Evolutionary conservation across 2,113 vertebrate species (phyloP), one percentile per base, ranked within the genome.

Genomic region (Plestiodon gilberti): DNA sequence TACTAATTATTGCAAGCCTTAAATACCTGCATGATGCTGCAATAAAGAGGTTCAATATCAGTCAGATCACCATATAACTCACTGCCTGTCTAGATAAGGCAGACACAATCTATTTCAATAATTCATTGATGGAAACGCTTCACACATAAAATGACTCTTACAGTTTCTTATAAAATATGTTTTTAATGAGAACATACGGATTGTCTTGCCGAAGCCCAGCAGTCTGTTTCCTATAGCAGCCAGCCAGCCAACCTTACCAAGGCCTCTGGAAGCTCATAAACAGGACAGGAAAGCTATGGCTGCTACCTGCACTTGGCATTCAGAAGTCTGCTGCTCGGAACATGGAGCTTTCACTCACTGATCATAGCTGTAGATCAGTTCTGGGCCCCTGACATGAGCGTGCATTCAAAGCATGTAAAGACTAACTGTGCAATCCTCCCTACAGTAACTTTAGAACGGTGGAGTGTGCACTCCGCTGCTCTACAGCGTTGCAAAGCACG

Each of bases 51-150:
- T 55, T 4, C 80, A 79, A 78, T 84, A 15, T 52, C 78, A 78
- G 55, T 64, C 1, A 70, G 23, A 89, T 59, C 78, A 81, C 59
- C 55, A 77, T 14, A 35, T 73, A 86, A 43, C 30, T 92, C 71
- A 83, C 83, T 89, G 2, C 83, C 89, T 89, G 69, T 65, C 20
- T 40, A 33, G 78, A 83, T 83, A 82, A 91, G 75, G 87, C 10
- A 89, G 6, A 20, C 65, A 5, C n/a, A 76, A 90, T 88, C 61
- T 67, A 57, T 75, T 43, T 82, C 38, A n/a, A n/a, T n/a, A n/a
- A 77, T 59, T 6, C 10, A 3, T n/a, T n/a, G n/a, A n/a, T n/a
- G n/a, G 28, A 79, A 89, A 82, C 78, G 48, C 14, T 28, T 35
- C 30, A 55, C 69, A 74, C n/a, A 83, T 43, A 71, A 75, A 70